Evolutionary conservation across 1,140 invertebrate species (phyloP).

Genomic region (Epicauta chinensis): DNA sequence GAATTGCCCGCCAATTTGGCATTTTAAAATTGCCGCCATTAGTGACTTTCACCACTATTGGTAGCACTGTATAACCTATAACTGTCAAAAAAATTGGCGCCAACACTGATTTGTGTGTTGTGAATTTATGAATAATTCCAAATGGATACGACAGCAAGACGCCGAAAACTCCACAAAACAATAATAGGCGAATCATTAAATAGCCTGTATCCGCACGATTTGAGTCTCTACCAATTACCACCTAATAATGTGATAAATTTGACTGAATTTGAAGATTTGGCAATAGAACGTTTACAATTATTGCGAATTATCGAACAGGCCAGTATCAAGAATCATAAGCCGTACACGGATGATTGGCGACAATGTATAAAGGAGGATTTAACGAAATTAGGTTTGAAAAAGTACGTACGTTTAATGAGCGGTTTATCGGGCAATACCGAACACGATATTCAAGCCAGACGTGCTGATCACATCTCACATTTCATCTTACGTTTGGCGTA

Average conservation of each 20-base stretch:
- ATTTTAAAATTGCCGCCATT: too few species aligned
- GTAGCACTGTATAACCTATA: neutral
- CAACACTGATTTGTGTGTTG: neutral
- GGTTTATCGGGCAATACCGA: slow-evolving; percentile 40
- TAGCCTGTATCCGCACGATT: slow-evolving; percentile 60
- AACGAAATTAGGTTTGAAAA: slow-evolving; percentile 61
- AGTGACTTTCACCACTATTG: too few species aligned
- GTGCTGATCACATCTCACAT: slow-evolving; percentile 85
- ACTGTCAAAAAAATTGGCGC: too few species aligned
- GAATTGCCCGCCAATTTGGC: too few species aligned
- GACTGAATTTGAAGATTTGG: slow-evolving; percentile 81
- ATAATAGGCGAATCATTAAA: slow-evolving; percentile 26
- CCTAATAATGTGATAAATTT: slow-evolving; percentile 70
- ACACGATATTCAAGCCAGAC: slow-evolving; percentile 56
- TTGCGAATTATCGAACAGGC: slow-evolving; percentile 68
- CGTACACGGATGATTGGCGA: slow-evolving; percentile 67
- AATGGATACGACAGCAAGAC: slow-evolving; percentile 32
- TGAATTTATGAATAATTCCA: neutral
- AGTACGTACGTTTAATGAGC: slow-evolving; percentile 40
- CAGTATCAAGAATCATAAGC: slow-evolving; percentile 53
- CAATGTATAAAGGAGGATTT: slow-evolving; percentile 62
- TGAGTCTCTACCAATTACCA: slow-evolving; percentile 73
- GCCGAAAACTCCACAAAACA: slow-evolving; percentile 20
- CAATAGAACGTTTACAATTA: slow-evolving; percentile 76
- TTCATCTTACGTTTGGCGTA: slow-evolving; percentile 89